Base-by-base conservation (phyloP, 1,140 invertebrate genomes). In the Achatina immaculata region DNA sequence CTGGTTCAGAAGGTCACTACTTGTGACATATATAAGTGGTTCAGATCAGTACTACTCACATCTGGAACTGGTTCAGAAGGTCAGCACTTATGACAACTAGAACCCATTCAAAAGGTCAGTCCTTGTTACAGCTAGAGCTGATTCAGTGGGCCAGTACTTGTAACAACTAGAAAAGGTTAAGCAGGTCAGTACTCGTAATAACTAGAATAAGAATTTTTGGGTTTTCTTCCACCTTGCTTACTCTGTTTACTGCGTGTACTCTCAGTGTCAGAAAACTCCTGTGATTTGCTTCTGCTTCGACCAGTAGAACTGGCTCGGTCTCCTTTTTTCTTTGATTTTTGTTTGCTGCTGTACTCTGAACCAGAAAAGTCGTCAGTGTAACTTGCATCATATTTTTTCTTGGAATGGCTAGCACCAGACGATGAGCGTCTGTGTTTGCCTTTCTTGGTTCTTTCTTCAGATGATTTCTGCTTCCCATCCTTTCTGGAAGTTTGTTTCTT, bases 311-410 rank as follows among this genome's bases (percentile, higher is more conserved):
- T 28, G 31, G 19, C 16, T 28, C 4, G 2, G 21, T 34, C 28
- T 11, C 16, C n/a, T 62, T 62, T 62, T 1, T 36, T 55, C 51
- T 62, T 36, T 34, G 48, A 36, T 11, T 62, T 58, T 11, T 34
- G 51, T n/a, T 31, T 65, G 34, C 74, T 76, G 51, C 62, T 78
- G 62, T 78, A 78, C 62, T 78, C 65, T 43, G 76, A 78, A 4
- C 76, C 76, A 16, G 78, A 80, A 1, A 55, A 1, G 40, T 72
- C 43, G 36, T 66, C 62, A 14, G 40, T 14, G 24, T 55, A 1
- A 28, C 36, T 51, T 19, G 28, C 34, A 45, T 38, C 21, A 76
- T 58, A 19, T 48, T 48, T 48, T 48, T 48, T 28, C n/a, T 55
- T 55, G 24, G 51, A 21, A 4, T 55, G 14, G n/a, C 51, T 21